Evolutionary conservation across 2,113 vertebrate genomes (phyloP).

Genomic region (Heterocephalus glaber): DNA sequence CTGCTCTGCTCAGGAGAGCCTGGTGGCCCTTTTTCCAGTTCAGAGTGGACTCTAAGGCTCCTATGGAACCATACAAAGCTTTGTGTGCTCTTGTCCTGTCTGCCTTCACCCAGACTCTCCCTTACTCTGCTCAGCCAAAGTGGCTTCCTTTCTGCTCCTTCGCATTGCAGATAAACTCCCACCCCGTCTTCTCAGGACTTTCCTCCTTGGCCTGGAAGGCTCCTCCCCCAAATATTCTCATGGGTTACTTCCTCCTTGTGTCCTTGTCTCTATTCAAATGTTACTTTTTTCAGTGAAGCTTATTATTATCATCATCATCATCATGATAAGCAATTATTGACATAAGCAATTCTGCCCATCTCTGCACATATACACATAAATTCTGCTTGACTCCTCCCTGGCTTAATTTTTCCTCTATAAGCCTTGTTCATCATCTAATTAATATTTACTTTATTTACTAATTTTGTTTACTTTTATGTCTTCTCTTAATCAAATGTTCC

Average conservation of each 20-base stretch:
- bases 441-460: not conserved
- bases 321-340: not conserved
- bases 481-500: slow-evolving; percentile 17
- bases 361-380: not conserved
- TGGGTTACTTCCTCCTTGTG: not conserved
- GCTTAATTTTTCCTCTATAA: no score
- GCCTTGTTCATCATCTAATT: not conserved
- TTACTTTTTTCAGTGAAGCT: not conserved
- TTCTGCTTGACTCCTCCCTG: not conserved
- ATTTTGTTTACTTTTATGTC: not conserved
- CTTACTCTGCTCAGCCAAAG: not conserved
- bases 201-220: not conserved
- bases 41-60: not conserved
- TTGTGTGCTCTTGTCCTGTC: not conserved
- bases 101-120: not conserved
- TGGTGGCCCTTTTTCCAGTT: not conserved
- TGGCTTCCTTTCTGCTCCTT: not conserved
- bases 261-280: not conserved
- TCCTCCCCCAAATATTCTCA: not conserved
- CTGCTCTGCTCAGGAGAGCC: not conserved
- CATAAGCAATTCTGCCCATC: not conserved
- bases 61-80: no score
- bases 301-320: not conserved
- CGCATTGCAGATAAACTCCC: not conserved
- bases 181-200: not conserved